Percentiles rank a stretch among this genome's conserved stretches.
These are phyloP conservation scores for Etia nguti DNA, from an alignment of 2,113 vertebrate genomes.

Conservation along the genomic window DNA sequence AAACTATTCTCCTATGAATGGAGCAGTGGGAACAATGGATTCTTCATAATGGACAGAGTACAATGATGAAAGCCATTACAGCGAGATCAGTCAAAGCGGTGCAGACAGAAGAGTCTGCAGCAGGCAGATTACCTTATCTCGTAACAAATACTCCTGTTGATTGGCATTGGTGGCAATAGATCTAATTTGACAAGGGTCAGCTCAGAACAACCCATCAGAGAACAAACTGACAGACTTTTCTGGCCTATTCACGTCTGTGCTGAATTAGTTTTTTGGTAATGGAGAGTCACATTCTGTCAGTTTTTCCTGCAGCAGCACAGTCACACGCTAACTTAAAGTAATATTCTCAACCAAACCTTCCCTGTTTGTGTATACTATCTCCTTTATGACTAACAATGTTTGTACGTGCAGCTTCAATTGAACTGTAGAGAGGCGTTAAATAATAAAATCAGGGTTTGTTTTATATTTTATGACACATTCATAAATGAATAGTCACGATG, in stretches of 20 bases:
- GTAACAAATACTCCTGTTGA: background rate
- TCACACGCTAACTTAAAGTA: background rate
- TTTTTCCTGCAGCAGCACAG: background rate
- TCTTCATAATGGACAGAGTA: background rate
- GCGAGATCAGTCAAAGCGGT: background rate
- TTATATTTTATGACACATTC: background rate
- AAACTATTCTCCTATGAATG: background rate
- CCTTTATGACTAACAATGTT: background rate
- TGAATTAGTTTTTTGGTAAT: background rate
- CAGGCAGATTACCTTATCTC: background rate
- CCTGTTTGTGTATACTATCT: background rate
- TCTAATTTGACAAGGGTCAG: background rate
- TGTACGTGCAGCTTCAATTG: background rate
- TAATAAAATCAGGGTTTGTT: background rate
- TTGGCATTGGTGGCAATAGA: background rate
- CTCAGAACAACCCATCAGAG: background rate
- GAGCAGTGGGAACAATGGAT: background rate
- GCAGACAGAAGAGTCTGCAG: background rate
- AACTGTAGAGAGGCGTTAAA: background rate
- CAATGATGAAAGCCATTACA: background rate
- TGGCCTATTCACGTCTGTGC: background rate
- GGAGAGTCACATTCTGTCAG: background rate
- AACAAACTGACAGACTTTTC: background rate
- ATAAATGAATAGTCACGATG: background rate
- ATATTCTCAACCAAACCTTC: background rate